Evolutionary conservation across 2,888 invertebrate genomes (phyloP), one percentile per base, ranked within the genome.

Genomic region (Protonemura montana): DNA sequence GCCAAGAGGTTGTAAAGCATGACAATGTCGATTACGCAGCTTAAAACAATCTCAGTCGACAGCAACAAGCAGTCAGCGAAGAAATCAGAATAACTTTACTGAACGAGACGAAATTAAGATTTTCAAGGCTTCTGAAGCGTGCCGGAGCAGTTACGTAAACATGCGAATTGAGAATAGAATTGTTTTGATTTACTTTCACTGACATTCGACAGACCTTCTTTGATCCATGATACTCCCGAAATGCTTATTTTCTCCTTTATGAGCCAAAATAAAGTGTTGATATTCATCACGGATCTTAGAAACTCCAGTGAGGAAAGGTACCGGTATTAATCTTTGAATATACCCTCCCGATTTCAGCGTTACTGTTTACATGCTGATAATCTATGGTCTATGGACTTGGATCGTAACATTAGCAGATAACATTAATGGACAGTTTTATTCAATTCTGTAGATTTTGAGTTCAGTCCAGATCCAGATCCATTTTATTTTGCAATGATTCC

Each of bases 71-170:
- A 10, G 21, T 21, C 59, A 21, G 21, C 59, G 59, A 59, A 41
- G 59, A 59, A 59, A 59, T 59, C 59, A 21, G 59, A 7, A 16
- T 59, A 16, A 59, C 21, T 59, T 59, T 13, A 59, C 59, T 35
- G 35, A 35, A 83, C 82, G 35, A 83, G 82, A 83, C 82, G 41
- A 42, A 83, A 30, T 21, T 83, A 7, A 41, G 41, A 41, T 83
- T 83, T 41, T n/a, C 26, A 83, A 81, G 30, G 82, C n/a, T 83
- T 83, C 82, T 83, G 35, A 83, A 83, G 41, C 82, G 41, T 83
- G 82, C 82, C 82, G 26, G 82, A 35, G 13, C 42, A n/a, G 82
- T 83, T 83, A 83, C 41, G 42, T 41, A 83, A 83, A 82, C 30
- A 35, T 16, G 26, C 7, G 82, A 82, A 21, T 28, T 82, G 25